These are phyloP conservation scores for Argopecten irradians DNA, from an alignment of 1,140 invertebrate species.

Conservation along the genomic window DNA sequence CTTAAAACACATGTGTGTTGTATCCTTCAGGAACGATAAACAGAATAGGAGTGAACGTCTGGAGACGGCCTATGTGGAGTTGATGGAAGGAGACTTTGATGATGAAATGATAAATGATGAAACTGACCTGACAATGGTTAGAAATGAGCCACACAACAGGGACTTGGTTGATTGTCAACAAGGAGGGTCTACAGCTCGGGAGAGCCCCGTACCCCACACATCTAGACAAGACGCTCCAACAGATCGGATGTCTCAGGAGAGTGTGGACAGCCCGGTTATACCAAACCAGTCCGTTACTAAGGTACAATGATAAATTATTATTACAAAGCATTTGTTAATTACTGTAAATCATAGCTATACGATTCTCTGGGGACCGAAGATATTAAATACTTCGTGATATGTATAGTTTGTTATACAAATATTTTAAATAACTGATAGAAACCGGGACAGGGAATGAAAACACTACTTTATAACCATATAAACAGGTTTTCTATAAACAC, in stretches of 20 bases:
- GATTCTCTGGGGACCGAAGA: too few relatives aligned
- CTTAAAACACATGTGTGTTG: background rate
- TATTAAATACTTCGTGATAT: too few relatives aligned
- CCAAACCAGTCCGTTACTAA: background rate
- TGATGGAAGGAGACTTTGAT: conserved; percentile 60
- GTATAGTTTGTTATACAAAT: too few relatives aligned
- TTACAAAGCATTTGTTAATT: too few relatives aligned
- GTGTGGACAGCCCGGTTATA: conserved; percentile 27
- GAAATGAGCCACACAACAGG: background rate
- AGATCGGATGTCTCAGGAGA: background rate
- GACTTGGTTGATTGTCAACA: background rate
- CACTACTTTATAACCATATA: too few relatives aligned
- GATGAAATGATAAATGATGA: conserved; percentile 52
- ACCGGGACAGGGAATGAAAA: too few relatives aligned
- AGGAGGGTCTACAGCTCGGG: background rate
- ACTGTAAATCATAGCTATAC: too few relatives aligned
- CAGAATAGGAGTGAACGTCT: conserved; percentile 64
- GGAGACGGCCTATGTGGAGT: conserved; percentile 51
- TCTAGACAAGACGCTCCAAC: conserved; percentile 28
- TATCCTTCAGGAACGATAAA: conserved; percentile 31
- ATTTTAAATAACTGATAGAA: too few relatives aligned
- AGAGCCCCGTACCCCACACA: background rate
- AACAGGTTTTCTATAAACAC: too few relatives aligned
- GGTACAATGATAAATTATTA: too few relatives aligned
- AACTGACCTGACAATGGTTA: conserved; percentile 28